A percentile compares a stretch with the other conserved stretches of the same genome.
Conservation (phyloP, 2,888 invertebrate species). For the Nomada ruficornis region DNA sequence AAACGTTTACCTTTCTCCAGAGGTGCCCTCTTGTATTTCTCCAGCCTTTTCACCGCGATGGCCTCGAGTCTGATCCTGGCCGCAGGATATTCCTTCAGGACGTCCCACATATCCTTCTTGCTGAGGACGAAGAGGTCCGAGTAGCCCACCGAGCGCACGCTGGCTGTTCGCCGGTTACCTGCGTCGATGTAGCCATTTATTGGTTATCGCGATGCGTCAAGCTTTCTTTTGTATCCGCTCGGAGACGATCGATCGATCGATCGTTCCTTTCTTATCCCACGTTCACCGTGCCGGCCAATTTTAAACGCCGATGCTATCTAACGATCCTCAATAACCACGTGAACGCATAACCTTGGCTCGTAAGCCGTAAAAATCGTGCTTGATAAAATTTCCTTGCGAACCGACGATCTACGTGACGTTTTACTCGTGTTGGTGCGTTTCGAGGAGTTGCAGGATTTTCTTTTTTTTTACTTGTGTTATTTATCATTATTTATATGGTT, state of each 20-base stretch:
- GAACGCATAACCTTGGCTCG: constrained; percentile 20
- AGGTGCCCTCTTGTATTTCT: constrained; percentile 98
- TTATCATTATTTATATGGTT: too few species aligned
- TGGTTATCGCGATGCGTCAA: constrained; percentile 81
- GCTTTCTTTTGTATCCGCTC: constrained; percentile 71
- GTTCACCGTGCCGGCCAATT: constrained; percentile 14
- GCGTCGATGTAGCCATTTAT: constrained; percentile 84
- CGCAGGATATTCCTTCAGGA: constrained; percentile 97
- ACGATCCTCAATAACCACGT: constrained; percentile 1
- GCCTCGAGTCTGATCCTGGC: constrained; percentile 97
- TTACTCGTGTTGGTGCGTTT: background rate
- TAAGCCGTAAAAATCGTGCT: constrained; percentile 45
- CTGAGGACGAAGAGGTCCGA: constrained; percentile 99
- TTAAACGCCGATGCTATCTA: constrained; percentile 7
- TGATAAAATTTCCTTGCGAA: constrained; percentile 6
- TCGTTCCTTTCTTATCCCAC: constrained; percentile 6
- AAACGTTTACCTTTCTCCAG: constrained; percentile 92
- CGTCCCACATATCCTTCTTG: constrained; percentile 99
- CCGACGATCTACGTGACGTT: background rate
- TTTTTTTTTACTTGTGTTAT: background rate
- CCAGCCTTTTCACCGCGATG: constrained; percentile 98
- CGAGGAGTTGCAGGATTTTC: too few species aligned
- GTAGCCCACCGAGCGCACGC: constrained; percentile 98
- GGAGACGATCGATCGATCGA: constrained; percentile 48
- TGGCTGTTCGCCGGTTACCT: constrained; percentile 99